phyloP scores from a whole-genome alignment of 1,140 invertebrate species.

The Cotesia chilonis region DNA sequence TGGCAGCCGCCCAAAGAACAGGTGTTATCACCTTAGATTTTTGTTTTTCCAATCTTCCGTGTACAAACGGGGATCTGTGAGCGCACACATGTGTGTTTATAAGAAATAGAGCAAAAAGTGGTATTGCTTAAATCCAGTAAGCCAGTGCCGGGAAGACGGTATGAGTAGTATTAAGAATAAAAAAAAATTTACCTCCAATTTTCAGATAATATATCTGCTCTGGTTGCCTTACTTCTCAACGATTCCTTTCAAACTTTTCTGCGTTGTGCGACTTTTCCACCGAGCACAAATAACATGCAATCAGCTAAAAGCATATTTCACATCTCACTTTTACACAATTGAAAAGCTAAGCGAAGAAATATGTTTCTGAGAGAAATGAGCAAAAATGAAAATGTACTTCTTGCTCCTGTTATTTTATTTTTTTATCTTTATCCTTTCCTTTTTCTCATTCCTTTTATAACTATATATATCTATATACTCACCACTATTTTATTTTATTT shows the following conservation, averaged over 20 bases:
- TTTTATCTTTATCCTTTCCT: neutral
- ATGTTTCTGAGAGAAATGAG: constrained; percentile 32
- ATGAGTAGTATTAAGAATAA: constrained; percentile 13
- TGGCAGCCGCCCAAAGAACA: constrained; percentile 32
- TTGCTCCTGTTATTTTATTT: neutral
- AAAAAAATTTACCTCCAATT: constrained; percentile 35
- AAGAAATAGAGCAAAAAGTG: too few species aligned
- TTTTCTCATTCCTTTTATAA: neutral
- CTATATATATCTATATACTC: neutral
- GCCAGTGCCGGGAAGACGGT: too few species aligned
- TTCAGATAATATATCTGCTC: constrained; percentile 25
- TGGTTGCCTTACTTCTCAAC: constrained; percentile 1
- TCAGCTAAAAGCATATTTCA: constrained; percentile 40
- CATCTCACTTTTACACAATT: constrained; percentile 34
- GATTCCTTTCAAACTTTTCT: constrained; percentile 31
- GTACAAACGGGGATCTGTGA: neutral
- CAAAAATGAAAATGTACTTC: constrained; percentile 32
- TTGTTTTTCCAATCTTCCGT: constrained; percentile 1
- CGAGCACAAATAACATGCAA: constrained; percentile 38
- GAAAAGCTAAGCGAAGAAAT: constrained; percentile 38
- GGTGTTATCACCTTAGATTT: constrained; percentile 29
- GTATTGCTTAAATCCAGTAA: too few species aligned
- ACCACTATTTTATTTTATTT: neutral
- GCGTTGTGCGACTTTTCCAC: constrained; percentile 22
- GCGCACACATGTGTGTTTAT: neutral